Evolutionary conservation across 2,113 vertebrate species (phyloP), one percentile per base, ranked within the genome.

Genomic region (Orthonyx spaldingii): DNA sequence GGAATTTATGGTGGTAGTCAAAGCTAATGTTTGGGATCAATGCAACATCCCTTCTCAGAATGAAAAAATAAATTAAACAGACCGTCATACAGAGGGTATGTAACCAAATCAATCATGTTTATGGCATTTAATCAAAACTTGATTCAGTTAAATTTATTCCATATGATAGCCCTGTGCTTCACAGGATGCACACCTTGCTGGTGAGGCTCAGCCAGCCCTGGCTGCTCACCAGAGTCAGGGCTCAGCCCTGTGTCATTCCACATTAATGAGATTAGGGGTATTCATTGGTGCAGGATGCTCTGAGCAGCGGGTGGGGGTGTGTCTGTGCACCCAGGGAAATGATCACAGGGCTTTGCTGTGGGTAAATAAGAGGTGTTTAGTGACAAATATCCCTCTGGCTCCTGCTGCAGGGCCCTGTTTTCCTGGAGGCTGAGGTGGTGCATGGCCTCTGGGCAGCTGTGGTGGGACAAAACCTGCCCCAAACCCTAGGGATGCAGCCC

Each of bases 101-200:
- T 92, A 94, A 95, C 83, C 89, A 93, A 96, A 96, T 97, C 95
- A 95, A 96, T 97, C 95, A 95, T 84, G 84, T 96, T 97, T 96
- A 97, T 94, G 91, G 93, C 94, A 41, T 96, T 97, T 97, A 97
- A 97, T 97, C 96, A 97, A 97, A 97, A 94, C 55, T 96, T 71
- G 92, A 68, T 94, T 97, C 71, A 5, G 85, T 60, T 92, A 97
- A 97, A 97, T 96, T 56, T 93, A 57, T 97, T 94, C 97, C 96
- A 97, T 97, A 96, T 91, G 96, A 97, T 87, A 89, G 71, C 46
- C 9, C 7, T 4, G 79, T 6, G 13, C 37, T 41, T 64, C 2
- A 3, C 2, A 6, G 50, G 94, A 89, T 94, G 82, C 78, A 22
- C 94, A 93, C 95, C 93, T 13, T 56, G 46, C 46, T 16, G 78